Evolutionary conservation across 2,113 vertebrate genomes (phyloP), one percentile per base, ranked within the genome.

Genomic region (Rhagologus leucostigma): DNA sequence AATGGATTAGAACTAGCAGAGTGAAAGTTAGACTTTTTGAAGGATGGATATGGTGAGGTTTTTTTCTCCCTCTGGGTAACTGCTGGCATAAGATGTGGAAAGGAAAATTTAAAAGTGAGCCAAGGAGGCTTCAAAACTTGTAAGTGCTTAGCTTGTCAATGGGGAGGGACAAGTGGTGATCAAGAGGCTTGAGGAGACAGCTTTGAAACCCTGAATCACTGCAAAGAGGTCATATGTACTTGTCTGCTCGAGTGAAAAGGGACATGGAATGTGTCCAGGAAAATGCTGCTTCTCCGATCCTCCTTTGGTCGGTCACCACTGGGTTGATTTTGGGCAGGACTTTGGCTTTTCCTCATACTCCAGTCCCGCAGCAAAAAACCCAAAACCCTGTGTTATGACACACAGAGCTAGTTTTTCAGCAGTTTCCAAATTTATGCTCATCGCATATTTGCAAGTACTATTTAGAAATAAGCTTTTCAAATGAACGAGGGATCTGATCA

Each of bases 401-500:
- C 74, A 95, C 56, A 87, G 92, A 97, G 95, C 93, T 95, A 94
- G 96, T 91, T 97, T 97, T 98, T 97, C 95, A 95, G 95, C 94
- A 91, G 95, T 97, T 98, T 97, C 96, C 89, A 95, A 96, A 97
- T 93, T 92, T 96, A 96, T 97, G 73, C 97, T 98, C 95, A 95
- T 92, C 84, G 89, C 92, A 95, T 96, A 97, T 97, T 98, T 98
- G 96, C 97, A 97, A 97, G 97, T 96, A 96, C 85, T 96, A 94
- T 97, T 97, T 95, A 96, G 98, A 98, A 98, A 97, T 79, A 97
- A 96, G 96, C 96, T 97, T 97, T 97, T 97, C 96, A 98, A 97
- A 97, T 97, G 96, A 97, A 97, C 35, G 92, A 94, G 96, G 85
- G 77, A 91, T 96, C 95, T 96, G 96, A 95, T 95, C 96, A 89